Conservation (phyloP, 2,797 vertebrate genomes). For the Muraenolepis orangiensis region DNA sequence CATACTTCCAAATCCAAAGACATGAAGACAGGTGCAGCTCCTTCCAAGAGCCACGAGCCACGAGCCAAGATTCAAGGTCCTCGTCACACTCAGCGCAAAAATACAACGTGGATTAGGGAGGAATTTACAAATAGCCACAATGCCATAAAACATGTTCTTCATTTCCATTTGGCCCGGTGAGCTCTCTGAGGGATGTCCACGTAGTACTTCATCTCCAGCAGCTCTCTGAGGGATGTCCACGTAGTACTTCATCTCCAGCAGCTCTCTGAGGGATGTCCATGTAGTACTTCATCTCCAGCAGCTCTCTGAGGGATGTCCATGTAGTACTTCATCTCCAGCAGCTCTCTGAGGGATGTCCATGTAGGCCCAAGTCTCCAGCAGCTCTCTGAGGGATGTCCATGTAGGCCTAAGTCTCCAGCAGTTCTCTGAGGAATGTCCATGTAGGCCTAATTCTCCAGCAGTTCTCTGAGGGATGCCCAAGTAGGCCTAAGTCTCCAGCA, state of each 20-base stretch:
- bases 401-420: no score
- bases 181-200: constrained; percentile 46
- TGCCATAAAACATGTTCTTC: background rate
- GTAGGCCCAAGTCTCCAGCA: no score
- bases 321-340: constrained; percentile 32
- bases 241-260: constrained; percentile 32
- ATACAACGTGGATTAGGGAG: constrained; percentile 1
- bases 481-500: no score
- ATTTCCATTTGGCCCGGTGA: constrained; percentile 36
- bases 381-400: constrained; percentile 47
- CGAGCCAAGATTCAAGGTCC: background rate
- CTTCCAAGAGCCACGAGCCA: background rate
- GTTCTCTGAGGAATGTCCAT: constrained; percentile 46
- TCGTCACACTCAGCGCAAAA: background rate
- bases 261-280: constrained; percentile 47
- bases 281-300: constrained; percentile 32
- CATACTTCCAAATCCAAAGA: background rate
- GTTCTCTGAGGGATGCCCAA: constrained; percentile 46
- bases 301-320: constrained; percentile 47
- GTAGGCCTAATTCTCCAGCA: no score
- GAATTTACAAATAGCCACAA: constrained; percentile 3
- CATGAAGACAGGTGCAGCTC: background rate
- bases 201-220: constrained; percentile 32
- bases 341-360: constrained; percentile 47
- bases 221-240: constrained; percentile 46